A percentile compares a stretch with the other conserved stretches of the same genome.
Conservation (phyloP, 2,113 vertebrate genomes). For the Butorides virescens region DNA sequence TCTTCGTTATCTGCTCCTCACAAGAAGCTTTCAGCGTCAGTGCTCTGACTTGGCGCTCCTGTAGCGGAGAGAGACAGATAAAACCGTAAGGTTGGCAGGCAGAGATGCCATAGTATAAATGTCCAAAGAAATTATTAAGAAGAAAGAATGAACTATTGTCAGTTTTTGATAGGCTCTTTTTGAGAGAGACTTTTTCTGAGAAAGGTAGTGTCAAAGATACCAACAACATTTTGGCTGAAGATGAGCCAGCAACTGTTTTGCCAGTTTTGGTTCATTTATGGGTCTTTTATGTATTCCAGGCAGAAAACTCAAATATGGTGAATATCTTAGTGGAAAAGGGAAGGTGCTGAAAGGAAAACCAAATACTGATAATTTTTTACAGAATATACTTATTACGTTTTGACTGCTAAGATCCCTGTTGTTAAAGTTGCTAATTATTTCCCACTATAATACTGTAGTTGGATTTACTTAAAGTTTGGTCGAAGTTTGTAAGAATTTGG, state of each 20-base stretch:
- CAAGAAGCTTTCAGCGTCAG: background rate
- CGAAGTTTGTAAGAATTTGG: background rate
- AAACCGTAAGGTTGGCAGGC: background rate
- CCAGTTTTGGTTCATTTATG: background rate
- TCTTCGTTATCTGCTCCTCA: background rate
- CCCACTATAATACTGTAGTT: background rate
- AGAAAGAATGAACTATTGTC: background rate
- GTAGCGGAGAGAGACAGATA: background rate
- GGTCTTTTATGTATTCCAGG: background rate
- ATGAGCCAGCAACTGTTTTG: background rate
- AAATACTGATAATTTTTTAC: background rate
- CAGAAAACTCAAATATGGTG: background rate
- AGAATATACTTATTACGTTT: background rate
- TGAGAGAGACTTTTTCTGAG: background rate
- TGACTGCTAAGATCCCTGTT: background rate
- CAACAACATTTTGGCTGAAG: background rate
- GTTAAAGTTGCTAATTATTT: background rate
- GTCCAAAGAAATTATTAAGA: background rate
- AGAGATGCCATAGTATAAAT: background rate
- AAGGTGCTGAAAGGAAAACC: background rate
- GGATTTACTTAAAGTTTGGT: background rate
- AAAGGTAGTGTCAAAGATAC: background rate
- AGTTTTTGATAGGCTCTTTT: background rate
- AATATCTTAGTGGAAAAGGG: background rate
- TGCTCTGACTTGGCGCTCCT: background rate